Conservation (phyloP, 2,113 vertebrate species). For the Pseudopipra pipra region DNA sequence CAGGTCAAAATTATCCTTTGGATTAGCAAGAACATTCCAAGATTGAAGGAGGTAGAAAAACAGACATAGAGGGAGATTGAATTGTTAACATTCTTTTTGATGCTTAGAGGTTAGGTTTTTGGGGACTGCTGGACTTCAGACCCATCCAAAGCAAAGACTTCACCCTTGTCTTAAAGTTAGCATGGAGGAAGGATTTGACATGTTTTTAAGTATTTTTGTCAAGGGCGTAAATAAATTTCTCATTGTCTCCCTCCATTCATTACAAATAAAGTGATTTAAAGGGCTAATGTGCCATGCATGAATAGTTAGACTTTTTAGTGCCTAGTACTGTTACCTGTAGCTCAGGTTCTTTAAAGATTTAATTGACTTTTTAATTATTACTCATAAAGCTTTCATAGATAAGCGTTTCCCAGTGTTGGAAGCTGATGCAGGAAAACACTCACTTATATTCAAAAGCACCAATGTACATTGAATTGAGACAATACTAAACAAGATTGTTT, state of each 20-base stretch:
- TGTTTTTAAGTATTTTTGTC: neutral
- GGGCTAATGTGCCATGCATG: neutral
- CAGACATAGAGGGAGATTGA: neutral
- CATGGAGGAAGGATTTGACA: neutral
- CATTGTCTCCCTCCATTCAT: neutral
- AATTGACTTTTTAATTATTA: neutral
- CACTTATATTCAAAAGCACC: neutral
- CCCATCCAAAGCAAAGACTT: neutral
- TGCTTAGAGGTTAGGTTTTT: neutral
- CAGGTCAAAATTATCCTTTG: neutral
- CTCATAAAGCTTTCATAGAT: neutral
- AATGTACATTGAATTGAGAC: neutral
- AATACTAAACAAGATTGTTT: fast-evolving
- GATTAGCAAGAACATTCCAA: neutral
- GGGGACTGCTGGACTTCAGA: fast-evolving
- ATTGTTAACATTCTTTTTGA: neutral
- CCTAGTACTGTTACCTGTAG: neutral
- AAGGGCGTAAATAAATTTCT: neutral
- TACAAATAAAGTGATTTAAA: neutral
- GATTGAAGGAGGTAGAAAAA: neutral
- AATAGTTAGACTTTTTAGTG: neutral
- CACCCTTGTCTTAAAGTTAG: neutral
- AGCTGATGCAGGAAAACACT: neutral
- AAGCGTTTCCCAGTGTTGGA: neutral
- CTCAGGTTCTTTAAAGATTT: neutral